These are phyloP conservation scores for Dinocampus coccinellae DNA, from an alignment of 2,888 invertebrate species.

Conservation along the genomic window DNA sequence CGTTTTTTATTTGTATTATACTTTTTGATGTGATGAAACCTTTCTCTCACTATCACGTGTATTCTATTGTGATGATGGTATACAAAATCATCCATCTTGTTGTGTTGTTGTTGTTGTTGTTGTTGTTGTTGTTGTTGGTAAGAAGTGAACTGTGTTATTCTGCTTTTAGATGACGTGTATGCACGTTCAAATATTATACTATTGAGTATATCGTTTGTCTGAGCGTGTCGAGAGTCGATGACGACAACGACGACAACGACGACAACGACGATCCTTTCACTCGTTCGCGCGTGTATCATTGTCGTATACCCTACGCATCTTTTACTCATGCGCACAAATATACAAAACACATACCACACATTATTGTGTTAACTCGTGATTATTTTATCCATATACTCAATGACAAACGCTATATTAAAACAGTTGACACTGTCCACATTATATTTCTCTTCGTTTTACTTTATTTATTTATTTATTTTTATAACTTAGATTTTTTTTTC, in stretches of 20 bases:
- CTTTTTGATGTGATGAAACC: neutral
- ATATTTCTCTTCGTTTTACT: too few species aligned
- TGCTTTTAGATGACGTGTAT: neutral
- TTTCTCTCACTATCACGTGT: neutral
- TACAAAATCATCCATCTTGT: too few species aligned
- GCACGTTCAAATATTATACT: neutral
- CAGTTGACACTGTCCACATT: too few species aligned
- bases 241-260: too few species aligned
- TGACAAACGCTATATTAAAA: too few species aligned
- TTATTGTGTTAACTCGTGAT: too few species aligned
- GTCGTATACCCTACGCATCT: neutral
- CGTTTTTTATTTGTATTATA: neutral
- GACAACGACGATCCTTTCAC: constrained; percentile 3
- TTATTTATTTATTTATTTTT: too few species aligned
- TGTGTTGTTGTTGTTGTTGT: too few species aligned
- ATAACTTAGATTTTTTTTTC: too few species aligned
- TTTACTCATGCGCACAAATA: neutral
- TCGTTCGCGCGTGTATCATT: neutral
- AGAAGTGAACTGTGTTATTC: neutral
- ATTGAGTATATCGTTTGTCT: neutral
- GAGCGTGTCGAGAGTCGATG: too few species aligned
- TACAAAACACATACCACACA: too few species aligned
- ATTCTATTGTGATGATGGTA: neutral
- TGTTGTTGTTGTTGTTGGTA: neutral
- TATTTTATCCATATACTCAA: too few species aligned